Conservation (phyloP, 1,140 invertebrate genomes). For the Aphelenchoides fujianensis region DNA sequence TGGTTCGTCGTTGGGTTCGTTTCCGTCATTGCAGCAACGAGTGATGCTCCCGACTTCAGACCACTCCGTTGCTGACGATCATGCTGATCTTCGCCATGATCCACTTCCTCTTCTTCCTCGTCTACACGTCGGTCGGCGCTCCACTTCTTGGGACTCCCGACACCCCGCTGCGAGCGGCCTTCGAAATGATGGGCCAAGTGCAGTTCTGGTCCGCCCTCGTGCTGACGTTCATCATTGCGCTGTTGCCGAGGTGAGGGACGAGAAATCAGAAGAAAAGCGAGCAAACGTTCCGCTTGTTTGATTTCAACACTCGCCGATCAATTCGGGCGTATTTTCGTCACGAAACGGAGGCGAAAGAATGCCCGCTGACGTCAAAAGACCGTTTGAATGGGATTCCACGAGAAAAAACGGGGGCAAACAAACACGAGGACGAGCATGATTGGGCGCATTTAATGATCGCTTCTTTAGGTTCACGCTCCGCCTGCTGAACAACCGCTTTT, state of each 20-base stretch:
- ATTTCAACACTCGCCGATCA: neutral
- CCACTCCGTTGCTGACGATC: slow-evolving; percentile 14
- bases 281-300: neutral
- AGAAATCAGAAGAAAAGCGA: no score
- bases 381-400: no score
- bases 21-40: neutral
- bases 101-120: slow-evolving; percentile 25
- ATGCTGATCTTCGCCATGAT: slow-evolving; percentile 12
- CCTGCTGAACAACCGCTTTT: neutral
- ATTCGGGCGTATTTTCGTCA: neutral
- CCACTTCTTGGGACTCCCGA: neutral
- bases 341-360: neutral
- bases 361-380: neutral
- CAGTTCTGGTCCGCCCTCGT: slow-evolving; percentile 14
- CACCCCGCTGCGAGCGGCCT: slow-evolving; percentile 5
- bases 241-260: slow-evolving; percentile 25
- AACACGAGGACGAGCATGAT: no score
- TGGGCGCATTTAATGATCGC: no score
- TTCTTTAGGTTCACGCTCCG: slow-evolving; percentile 8
- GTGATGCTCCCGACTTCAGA: neutral
- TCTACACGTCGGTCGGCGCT: slow-evolving; percentile 14
- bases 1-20: slow-evolving; percentile 43
- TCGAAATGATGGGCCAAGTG: slow-evolving; percentile 11
- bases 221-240: slow-evolving; percentile 14
- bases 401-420: no score